Conservation (phyloP, 2,113 vertebrate species). For the Aspidoscelis tigris region DNA sequence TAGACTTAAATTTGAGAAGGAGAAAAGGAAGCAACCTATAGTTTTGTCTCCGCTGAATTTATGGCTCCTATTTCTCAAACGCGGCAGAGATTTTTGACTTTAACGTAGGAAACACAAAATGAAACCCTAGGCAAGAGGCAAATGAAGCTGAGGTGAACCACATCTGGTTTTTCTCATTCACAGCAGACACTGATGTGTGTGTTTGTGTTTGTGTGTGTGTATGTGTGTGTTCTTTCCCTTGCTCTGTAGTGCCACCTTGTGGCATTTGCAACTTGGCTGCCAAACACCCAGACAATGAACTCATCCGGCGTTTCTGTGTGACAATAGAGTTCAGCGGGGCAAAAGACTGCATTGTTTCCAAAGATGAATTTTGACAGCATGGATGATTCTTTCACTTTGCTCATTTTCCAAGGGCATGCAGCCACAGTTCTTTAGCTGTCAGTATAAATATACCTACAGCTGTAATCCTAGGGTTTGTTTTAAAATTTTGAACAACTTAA, state of each 20-base stretch:
- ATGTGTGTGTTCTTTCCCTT: background rate
- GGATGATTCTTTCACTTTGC: slow-evolving; percentile 18
- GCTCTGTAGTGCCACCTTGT: slow-evolving; percentile 51
- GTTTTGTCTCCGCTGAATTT: background rate
- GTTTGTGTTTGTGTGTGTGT: background rate
- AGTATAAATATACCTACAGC: too few relatives aligned
- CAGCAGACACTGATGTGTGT: background rate
- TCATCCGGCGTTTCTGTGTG: slow-evolving; percentile 51
- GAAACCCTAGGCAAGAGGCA: background rate
- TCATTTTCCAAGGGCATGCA: slow-evolving; percentile 25
- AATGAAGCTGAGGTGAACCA: slow-evolving; percentile 17
- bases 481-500: too few relatives aligned
- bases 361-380: slow-evolving; percentile 45
- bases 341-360: slow-evolving; percentile 46
- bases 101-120: accelerated
- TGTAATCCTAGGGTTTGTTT: too few relatives aligned
- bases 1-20: background rate
- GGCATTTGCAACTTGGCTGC: slow-evolving; percentile 60
- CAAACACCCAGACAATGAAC: slow-evolving; percentile 60
- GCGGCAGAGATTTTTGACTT: background rate
- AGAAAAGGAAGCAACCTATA: background rate
- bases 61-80: background rate
- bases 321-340: slow-evolving; percentile 59
- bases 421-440: background rate
- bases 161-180: slow-evolving; percentile 67